Evolutionary conservation across 2,888 invertebrate species (phyloP).

Genomic region (Leptinotarsa haldemani): DNA sequence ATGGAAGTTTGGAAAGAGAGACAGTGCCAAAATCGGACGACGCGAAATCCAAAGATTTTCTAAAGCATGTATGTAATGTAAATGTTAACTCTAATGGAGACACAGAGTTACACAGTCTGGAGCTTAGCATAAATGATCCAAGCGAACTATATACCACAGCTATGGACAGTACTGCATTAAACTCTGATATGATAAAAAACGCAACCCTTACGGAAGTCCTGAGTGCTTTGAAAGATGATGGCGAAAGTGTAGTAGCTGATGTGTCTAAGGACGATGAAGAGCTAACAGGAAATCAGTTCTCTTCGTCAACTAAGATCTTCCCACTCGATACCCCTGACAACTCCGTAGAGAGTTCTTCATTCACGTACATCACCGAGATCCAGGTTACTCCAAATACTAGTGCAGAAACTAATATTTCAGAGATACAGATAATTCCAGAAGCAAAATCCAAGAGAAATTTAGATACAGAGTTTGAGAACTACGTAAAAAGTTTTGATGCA

Average conservation of each 20-base stretch:
- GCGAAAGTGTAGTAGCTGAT: background rate
- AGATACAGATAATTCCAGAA: slow-evolving; percentile 63
- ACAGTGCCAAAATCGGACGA: slow-evolving; percentile 56
- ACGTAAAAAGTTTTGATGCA: slow-evolving; percentile 60
- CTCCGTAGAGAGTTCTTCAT: slow-evolving; percentile 56
- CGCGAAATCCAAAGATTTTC: slow-evolving; percentile 50
- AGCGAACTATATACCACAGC: slow-evolving; percentile 66
- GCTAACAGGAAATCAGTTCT: slow-evolving; percentile 18
- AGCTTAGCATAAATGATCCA: slow-evolving; percentile 57
- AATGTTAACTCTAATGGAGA: slow-evolving; percentile 51
- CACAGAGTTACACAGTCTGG: slow-evolving; percentile 56
- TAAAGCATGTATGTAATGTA: slow-evolving; percentile 53
- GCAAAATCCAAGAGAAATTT: slow-evolving; percentile 62
- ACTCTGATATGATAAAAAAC: slow-evolving; percentile 65
- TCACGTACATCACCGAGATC: slow-evolving; percentile 80
- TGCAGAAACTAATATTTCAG: slow-evolving; percentile 53
- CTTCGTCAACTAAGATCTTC: slow-evolving; percentile 28
- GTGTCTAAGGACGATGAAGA: background rate
- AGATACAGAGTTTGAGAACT: slow-evolving; percentile 62
- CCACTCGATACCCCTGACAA: background rate
- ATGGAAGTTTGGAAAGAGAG: slow-evolving; percentile 73
- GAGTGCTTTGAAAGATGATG: slow-evolving; percentile 57
- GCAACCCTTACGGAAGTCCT: slow-evolving; percentile 61
- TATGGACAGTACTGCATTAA: slow-evolving; percentile 52
- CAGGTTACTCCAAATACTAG: slow-evolving; percentile 73